Evolutionary conservation across 2,113 vertebrate genomes (phyloP), one percentile per base, ranked within the genome.

Genomic region (Cynoglossus semilaevis): DNA sequence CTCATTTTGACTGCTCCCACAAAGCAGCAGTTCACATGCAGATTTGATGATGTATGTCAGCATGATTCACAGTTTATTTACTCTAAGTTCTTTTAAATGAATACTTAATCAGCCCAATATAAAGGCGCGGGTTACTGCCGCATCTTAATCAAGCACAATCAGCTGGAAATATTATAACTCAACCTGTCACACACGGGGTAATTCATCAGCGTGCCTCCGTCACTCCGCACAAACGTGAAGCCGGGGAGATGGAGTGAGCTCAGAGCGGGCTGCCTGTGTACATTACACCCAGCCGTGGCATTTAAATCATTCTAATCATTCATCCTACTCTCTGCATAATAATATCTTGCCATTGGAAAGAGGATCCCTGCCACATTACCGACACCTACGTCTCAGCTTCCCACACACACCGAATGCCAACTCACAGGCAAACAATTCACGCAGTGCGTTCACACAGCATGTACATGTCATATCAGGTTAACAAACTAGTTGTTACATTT

Each of bases 261-360:
- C 22, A 14, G 57, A 70, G 48, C 36, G 56, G 72, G 67, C 58
- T 9, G 35, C 70, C 46, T 74, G 37, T 8, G 54, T 53, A 42
- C 76, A 8, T 51, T 62, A 59, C 75, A 41, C 71, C 67, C 73
- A 47, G 67, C 17, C 16, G 10, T 58, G 73, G 68, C 70, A 58
- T 81, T 79, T 71, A 82, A 77, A 82, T 84, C 68, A 70, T 81
- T 51, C 75, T 78, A 81, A 85, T 81, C 76, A 84, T 61, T 51
- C 80, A 56, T 71, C 83, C 81, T 72, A 79, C 83, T 77, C 70
- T 13, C 70, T 74, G 71, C 56, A 61, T 79, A 82, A 81, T 84
- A 67, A 80, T 67, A 82, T 57, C 58, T 48, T 56, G 61, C 72
- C 73, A 52, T 11, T 34, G 57, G 67, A 56, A 38, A 60, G 46